These are phyloP conservation scores for Hipposideros armiger DNA, from an alignment of 2,113 vertebrate genomes.

Conservation along the genomic window DNA sequence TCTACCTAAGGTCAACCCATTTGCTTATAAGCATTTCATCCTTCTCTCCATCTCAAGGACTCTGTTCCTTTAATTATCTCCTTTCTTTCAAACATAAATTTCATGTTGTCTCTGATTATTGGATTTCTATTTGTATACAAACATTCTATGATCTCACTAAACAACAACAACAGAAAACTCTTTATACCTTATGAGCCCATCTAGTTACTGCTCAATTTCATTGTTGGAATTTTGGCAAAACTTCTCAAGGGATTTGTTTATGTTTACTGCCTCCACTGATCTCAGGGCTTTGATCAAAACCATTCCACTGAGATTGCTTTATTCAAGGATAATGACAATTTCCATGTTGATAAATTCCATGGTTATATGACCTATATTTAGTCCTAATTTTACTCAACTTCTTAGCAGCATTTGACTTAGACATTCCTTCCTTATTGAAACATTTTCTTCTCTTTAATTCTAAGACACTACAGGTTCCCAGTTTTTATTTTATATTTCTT, in stretches of 20 bases:
- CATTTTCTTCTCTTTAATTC: background rate
- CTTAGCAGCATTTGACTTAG: background rate
- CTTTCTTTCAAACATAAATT: background rate
- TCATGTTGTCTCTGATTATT: background rate
- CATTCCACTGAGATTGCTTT: background rate
- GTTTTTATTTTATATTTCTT: constrained; percentile 27
- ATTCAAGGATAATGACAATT: constrained; percentile 26
- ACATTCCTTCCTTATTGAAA: background rate
- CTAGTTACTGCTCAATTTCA: constrained; percentile 15
- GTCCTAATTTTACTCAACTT: background rate
- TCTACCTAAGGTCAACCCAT: background rate
- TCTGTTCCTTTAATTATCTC: background rate
- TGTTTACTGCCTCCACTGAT: background rate
- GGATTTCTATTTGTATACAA: background rate
- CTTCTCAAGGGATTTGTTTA: background rate
- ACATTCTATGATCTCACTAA: background rate
- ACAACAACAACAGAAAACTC: background rate
- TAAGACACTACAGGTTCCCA: background rate
- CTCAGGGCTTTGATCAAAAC: constrained; percentile 35
- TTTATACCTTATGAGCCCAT: background rate
- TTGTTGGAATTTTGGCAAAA: constrained; percentile 41
- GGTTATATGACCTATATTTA: background rate
- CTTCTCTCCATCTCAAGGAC: background rate
- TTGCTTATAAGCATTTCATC: background rate
- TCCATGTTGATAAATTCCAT: background rate